Evolutionary conservation across 1,140 invertebrate genomes (phyloP), one percentile per base, ranked within the genome.

Genomic region (Drosophila burlai): DNA sequence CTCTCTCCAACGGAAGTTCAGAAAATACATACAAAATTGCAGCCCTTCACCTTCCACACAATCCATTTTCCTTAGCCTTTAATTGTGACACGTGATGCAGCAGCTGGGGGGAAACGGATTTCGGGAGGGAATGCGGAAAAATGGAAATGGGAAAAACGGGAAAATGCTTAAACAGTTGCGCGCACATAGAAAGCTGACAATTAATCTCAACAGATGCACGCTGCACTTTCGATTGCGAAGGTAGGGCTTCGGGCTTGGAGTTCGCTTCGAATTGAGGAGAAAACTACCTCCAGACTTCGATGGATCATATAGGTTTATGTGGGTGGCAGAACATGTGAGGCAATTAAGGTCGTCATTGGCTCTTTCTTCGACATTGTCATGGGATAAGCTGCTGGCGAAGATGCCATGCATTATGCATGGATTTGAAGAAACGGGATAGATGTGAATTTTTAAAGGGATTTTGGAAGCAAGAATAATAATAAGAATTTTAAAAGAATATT

Each of bases 161-260:
- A 65, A 83, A 83, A 83, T 80, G 71, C 69, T 34, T 69, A 59
- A 83, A 83, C 52, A 80, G 77, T 77, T 84, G 72, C 82, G 55
- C 67, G 52, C 78, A 60, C 49, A 80, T 60, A 68, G 74, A 79
- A 85, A 84, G 83, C 78, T 75, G 68, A 81, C 74, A 81, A 84
- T 84, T 84, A 84, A 86, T 84, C 82, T 85, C 65, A 76, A 40
- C 81, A 63, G 65, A 72, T 76, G 61, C 77, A 84, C 76, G 65
- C 77, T 15, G 64, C 58, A 49, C 60, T 46, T 54, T 63, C 57
- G 64, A 71, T 71, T 71, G 67, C 24, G 13, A 54, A 68, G 63
- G 64, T 68, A 68, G 67, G 67, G 67, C 55, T 68, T 52, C 29
- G 42, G 52, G 59, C 26, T 55, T 43, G 40, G 71, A 60, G 54